Evolutionary conservation across 2,797 vertebrate species (phyloP).

Genomic region (Champsocephalus esox): DNA sequence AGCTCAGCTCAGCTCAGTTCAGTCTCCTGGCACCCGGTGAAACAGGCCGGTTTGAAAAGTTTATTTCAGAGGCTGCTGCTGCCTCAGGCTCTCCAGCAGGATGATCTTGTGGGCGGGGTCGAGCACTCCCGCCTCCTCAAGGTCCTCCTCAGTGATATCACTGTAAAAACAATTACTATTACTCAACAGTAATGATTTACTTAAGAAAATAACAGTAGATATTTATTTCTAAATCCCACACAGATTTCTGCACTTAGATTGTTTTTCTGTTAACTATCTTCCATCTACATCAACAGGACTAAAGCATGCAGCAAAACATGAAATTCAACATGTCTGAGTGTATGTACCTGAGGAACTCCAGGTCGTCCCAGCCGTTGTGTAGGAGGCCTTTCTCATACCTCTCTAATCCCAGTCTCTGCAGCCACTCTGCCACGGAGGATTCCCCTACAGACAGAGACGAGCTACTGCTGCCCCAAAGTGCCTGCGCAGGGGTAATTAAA

Average conservation of each 20-base stretch:
- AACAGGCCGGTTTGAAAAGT: slow-evolving; percentile 34
- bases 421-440: slow-evolving; percentile 93
- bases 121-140: slow-evolving; percentile 94
- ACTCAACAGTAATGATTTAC: background rate
- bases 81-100: slow-evolving; percentile 91
- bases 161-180: slow-evolving; percentile 72
- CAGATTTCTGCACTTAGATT: background rate
- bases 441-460: slow-evolving; percentile 85
- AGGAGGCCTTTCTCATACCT: slow-evolving; percentile 93
- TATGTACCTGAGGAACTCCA: slow-evolving; percentile 95
- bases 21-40: slow-evolving; percentile 36
- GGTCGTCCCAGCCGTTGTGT: slow-evolving; percentile 97
- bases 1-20: slow-evolving; percentile 43
- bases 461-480: slow-evolving; percentile 88
- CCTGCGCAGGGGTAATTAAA: slow-evolving; percentile 70
- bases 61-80: slow-evolving; percentile 83
- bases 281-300: background rate
- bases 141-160: slow-evolving; percentile 96
- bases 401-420: slow-evolving; percentile 92
- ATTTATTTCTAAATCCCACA: background rate
- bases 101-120: slow-evolving; percentile 91
- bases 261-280: background rate
- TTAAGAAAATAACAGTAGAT: background rate
- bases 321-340: background rate
- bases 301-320: background rate